A percentile compares a stretch with the other conserved stretches of the same genome.
Evolutionary conservation across 2,797 vertebrate genomes (phyloP).

Genomic region (Perdix hodgsoniae): DNA sequence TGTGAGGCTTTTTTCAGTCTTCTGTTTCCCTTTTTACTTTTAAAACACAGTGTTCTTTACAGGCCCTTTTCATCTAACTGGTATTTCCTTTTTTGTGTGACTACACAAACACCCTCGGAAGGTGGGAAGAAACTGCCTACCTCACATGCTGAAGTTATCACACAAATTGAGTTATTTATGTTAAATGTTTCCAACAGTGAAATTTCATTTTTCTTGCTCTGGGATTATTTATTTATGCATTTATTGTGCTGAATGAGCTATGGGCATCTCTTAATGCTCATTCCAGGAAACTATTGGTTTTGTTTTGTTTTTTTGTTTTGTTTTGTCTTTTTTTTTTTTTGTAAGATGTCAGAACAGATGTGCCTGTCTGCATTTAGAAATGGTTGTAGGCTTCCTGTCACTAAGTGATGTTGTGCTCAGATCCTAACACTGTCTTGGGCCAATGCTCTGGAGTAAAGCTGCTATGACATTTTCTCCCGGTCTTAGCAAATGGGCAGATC

Average conservation of each 20-base stretch:
- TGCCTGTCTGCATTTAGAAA: fast-evolving
- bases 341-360: not conserved
- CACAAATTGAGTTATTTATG: not conserved
- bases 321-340: too few relatives aligned
- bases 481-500: not conserved
- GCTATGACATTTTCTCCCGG: not conserved
- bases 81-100: not conserved
- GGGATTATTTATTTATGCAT: not conserved
- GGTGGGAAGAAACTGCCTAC: not conserved
- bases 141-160: not conserved
- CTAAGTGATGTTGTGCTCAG: fast-evolving
- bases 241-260: not conserved
- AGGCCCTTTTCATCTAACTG: not conserved
- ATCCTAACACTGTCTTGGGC: not conserved
- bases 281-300: not conserved
- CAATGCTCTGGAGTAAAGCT: fast-evolving
- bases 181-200: not conserved
- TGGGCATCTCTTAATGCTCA: not conserved
- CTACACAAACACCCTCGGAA: not conserved
- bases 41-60: not conserved
- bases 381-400: not conserved
- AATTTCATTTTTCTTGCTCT: not conserved
- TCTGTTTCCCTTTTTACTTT: not conserved
- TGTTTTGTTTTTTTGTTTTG: too few relatives aligned
- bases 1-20: not conserved